Conservation (phyloP, 2,797 vertebrate species). For the Meda fulgida region DNA sequence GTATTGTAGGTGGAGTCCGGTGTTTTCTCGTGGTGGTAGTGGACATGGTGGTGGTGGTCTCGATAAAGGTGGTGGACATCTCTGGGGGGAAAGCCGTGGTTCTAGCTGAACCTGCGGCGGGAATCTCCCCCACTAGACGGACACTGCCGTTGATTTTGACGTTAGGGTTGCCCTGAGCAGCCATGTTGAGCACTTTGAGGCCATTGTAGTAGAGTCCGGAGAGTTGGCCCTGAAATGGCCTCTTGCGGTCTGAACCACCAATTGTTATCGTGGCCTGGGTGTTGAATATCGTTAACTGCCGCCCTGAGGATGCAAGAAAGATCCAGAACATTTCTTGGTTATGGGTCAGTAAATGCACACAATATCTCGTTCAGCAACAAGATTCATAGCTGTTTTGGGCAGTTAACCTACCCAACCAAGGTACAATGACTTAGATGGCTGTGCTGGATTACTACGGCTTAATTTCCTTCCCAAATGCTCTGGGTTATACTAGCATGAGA, state of each 20-base stretch:
- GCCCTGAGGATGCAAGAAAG: slow-evolving; percentile 80
- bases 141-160: slow-evolving; percentile 97
- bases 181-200: slow-evolving; percentile 97
- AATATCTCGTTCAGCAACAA: slow-evolving; percentile 11
- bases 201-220: slow-evolving; percentile 98
- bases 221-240: slow-evolving; percentile 97
- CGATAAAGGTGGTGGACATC: slow-evolving; percentile 94
- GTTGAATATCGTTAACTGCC: slow-evolving; percentile 99
- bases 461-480: slow-evolving; percentile 28
- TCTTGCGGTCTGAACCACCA: slow-evolving; percentile 90
- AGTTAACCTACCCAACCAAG: slow-evolving; percentile 11
- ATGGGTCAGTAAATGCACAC: not conserved
- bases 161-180: slow-evolving; percentile 91
- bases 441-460: slow-evolving; percentile 20
- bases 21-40: slow-evolving; percentile 96
- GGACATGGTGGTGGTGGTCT: slow-evolving; percentile 97
- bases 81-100: slow-evolving; percentile 91
- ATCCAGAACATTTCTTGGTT: slow-evolving; percentile 47
- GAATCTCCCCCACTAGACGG: slow-evolving; percentile 93
- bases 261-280: slow-evolving; percentile 96
- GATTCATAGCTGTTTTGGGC: slow-evolving; percentile 46
- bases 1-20: slow-evolving; percentile 90
- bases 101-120: slow-evolving; percentile 87
- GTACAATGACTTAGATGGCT: slow-evolving; percentile 15
- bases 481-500: slow-evolving; percentile 39